These are phyloP conservation scores for Nymphalis urticae DNA, from an alignment of 2,888 invertebrate species.

Conservation along the genomic window DNA sequence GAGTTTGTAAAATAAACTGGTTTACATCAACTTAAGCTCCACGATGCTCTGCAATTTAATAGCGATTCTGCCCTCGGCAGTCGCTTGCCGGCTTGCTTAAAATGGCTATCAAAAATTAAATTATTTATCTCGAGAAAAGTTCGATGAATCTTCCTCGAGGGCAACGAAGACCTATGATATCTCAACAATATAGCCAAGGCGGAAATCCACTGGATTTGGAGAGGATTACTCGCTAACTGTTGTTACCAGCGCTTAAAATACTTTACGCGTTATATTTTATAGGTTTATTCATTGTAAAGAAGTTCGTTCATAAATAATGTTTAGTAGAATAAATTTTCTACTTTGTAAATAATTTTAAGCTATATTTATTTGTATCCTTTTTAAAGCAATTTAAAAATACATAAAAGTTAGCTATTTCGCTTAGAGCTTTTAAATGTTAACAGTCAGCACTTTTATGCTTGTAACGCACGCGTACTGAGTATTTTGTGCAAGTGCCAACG, in stretches of 20 bases:
- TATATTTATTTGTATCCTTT: not conserved
- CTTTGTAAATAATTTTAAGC: not conserved
- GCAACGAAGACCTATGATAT: constrained; percentile 64
- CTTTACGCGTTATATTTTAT: constrained; percentile 9
- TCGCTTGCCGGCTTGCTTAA: constrained; percentile 58
- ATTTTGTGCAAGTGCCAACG: constrained; percentile 36
- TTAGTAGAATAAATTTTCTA: not conserved
- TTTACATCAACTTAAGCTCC: constrained; percentile 54
- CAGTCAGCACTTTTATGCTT: constrained; percentile 6
- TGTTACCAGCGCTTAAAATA: constrained; percentile 16
- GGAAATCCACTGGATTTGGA: constrained; percentile 23
- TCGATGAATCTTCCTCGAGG: constrained; percentile 58
- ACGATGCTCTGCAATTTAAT: constrained; percentile 58
- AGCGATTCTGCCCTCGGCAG: constrained; percentile 56
- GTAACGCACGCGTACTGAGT: constrained; percentile 13
- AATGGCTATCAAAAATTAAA: constrained; percentile 73
- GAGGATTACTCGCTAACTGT: constrained; percentile 18
- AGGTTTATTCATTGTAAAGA: constrained; percentile 7
- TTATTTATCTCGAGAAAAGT: constrained; percentile 71
- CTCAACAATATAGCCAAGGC: constrained; percentile 39
- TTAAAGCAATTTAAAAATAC: not conserved
- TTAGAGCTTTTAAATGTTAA: constrained; percentile 1
- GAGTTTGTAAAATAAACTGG: constrained; percentile 49
- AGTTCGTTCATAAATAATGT: not conserved
- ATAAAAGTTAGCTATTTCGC: not conserved